A percentile compares a stretch with the other conserved stretches of the same genome.
Evolutionary conservation across 2,888 invertebrate genomes (phyloP).

Genomic region (Clistopyga incitator): DNA sequence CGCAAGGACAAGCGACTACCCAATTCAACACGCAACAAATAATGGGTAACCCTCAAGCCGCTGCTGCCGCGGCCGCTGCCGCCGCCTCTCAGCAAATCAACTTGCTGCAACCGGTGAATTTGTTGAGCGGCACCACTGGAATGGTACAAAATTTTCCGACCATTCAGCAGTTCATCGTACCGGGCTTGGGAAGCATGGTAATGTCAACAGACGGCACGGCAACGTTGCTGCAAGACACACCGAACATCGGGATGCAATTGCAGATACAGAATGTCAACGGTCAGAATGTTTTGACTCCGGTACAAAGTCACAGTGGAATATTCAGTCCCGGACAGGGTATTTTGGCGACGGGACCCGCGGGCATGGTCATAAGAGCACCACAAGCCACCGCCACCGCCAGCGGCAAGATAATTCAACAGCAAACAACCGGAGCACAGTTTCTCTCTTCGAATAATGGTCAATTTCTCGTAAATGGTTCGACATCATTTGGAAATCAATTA

Average conservation of each 20-base stretch:
- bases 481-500: conserved; percentile 89
- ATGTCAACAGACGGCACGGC: conserved; percentile 92
- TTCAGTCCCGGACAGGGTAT: conserved; percentile 89
- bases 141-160: conserved; percentile 91
- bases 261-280: conserved; percentile 93
- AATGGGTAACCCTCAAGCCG: conserved; percentile 86
- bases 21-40: conserved; percentile 89
- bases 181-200: conserved; percentile 92
- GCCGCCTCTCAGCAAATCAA: conserved; percentile 87
- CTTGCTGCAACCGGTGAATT: conserved; percentile 92
- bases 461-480: conserved; percentile 90
- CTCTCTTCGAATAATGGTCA: conserved; percentile 90
- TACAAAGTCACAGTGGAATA: conserved; percentile 87
- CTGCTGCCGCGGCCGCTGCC: conserved; percentile 63
- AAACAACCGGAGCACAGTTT: conserved; percentile 89
- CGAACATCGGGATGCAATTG: conserved; percentile 89
- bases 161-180: conserved; percentile 93
- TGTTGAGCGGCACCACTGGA: conserved; percentile 89
- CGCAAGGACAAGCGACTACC: conserved; percentile 83
- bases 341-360: conserved; percentile 88
- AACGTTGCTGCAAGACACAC: conserved; percentile 89
- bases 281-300: conserved; percentile 90
- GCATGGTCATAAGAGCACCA: conserved; percentile 92
- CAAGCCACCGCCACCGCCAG: conserved; percentile 86
- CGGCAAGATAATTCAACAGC: conserved; percentile 89